Percentiles rank a stretch among this genome's conserved stretches.
phyloP scores from a whole-genome alignment of 1,140 invertebrate species.

The Notospermus geniculatus region DNA sequence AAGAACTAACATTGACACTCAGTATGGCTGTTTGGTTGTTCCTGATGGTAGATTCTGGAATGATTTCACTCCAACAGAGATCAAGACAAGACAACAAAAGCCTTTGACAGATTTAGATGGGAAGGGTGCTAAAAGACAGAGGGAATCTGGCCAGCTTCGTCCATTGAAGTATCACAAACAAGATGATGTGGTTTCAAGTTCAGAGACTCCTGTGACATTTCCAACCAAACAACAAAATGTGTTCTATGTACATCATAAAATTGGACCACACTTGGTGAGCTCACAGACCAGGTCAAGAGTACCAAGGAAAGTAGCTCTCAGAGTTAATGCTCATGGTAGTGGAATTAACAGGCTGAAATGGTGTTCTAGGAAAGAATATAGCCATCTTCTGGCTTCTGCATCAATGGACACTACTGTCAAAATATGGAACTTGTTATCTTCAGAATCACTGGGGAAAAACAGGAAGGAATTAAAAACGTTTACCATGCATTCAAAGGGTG shows the following conservation, averaged over 20 bases:
- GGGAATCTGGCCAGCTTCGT: too few relatives aligned
- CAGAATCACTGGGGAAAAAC: slow-evolving; percentile 27
- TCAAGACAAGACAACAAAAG: slow-evolving; percentile 12
- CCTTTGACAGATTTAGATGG: too few relatives aligned
- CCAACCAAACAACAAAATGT: slow-evolving; percentile 25
- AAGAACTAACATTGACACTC: too few relatives aligned
- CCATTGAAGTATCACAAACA: too few relatives aligned
- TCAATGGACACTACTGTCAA: slow-evolving; percentile 47
- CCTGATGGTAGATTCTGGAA: slow-evolving; percentile 36
- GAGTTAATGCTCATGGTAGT: slow-evolving; percentile 29
- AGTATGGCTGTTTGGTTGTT: not conserved
- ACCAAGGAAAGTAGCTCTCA: slow-evolving; percentile 20
- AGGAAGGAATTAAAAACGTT: slow-evolving; percentile 23
- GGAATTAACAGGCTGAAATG: slow-evolving; percentile 40
- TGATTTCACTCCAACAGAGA: slow-evolving; percentile 23
- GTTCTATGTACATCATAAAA: slow-evolving; percentile 38
- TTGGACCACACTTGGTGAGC: slow-evolving; percentile 27
- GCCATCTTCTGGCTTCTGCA: slow-evolving; percentile 53
- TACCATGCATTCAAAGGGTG: slow-evolving; percentile 36
- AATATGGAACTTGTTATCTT: slow-evolving; percentile 49
- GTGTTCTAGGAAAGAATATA: slow-evolving; percentile 37
- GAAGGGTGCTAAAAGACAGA: too few relatives aligned
- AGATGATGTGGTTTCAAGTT: slow-evolving; percentile 3
- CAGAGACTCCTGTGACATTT: not conserved
- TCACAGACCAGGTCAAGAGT: slow-evolving; percentile 7